Evolutionary conservation across 2,113 vertebrate species (phyloP), one percentile per base, ranked within the genome.

Genomic region (Tretioscincus oriximinensis): DNA sequence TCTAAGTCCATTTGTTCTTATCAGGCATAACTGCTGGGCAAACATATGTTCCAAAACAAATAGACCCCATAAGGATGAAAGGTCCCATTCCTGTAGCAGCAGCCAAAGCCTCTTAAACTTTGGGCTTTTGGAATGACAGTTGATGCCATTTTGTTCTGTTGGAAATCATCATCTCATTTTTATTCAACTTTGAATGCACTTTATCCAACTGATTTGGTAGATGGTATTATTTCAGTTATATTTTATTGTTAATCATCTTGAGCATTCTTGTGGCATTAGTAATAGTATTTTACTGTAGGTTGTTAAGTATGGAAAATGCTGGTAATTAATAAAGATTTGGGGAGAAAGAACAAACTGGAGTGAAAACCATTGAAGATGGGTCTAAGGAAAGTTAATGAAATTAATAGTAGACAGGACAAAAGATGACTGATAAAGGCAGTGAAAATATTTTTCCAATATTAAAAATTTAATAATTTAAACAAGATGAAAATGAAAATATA

Each of bases 341-440:
- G 80, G 63, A 45, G 5, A 73, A 92, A 66, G 82, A 8, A 31
- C n/a, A 47, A 18, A 9, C 14, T 54, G 73, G 24, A 75, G 29
- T 80, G 9, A 84, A 22, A 41, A 49, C 12, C 7, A 68, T 11
- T 81, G 7, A 2, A 24, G 20, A 6, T 35, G 24, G 21, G 16
- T 75, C 49, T 80, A 79, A 68, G 77, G 85, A 89, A 45, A 83
- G 21, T 54, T 65, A 47, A 21, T 35, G 88, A 29, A 82, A 22
- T 54, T 65, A 47, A 21, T 35, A 45, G 80, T 29, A 87, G 31
- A 49, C 51, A 69, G 77, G 85, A 8, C 72, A 29, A 87, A 83
- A 31, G 74, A 79, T 14, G 9, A 69, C 26, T 72, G 0, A 0
- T 61, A 79, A 82, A 86, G 35, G 35, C 35, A 41, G 35, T 41